Base-by-base conservation (phyloP, 2,797 vertebrate genomes). In the Pipistrellus kuhlii region DNA sequence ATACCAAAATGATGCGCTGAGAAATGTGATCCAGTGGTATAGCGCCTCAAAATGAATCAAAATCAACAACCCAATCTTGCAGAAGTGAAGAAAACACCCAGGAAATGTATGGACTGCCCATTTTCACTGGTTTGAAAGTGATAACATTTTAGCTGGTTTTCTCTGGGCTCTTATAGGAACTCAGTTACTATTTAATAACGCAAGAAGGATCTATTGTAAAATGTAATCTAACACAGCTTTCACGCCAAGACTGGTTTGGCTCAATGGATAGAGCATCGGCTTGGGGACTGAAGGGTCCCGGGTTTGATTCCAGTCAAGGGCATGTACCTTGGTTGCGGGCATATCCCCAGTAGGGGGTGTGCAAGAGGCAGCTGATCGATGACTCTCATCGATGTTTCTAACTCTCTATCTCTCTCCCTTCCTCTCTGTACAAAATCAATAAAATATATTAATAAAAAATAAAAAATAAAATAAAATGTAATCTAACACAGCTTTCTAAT, bases 151-250 rank as follows among this genome's bases (percentile, higher is more conserved):
- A 89, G 32, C 57, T 88, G 27, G 51, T 82, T 15, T 80, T 30
- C 4, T 23, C 9, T 38, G 14, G 3, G 11, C 27, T 95, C 83
- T 77, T 46, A 11, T 12, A 88, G 35, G 57, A 35, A 94, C 55
- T 94, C 41, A 8, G 59, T 91, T 90, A 85, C 44, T 76, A 84
- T 53, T 94, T 30, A 69, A 64, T 44, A 86, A 93, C 7, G 64
- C 48, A 77, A 51, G 82, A 89, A 96, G 2, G 13, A 94, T 6
- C 8, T 35, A n/a, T n/a, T n/a, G n/a, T n/a, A 77, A 75, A 90
- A 44, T 6, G 69, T 2, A 44, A 91, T 21, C 89, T 73, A 95
- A 88, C 53, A 13, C 35, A 35, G 35, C 35, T 35, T 35, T 35
- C 35, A 35, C 35, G 35, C 35, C 35, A 35, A 38, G 5, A 38